These are phyloP conservation scores for Azorinus chamasolen DNA, from an alignment of 2,888 invertebrate genomes.

Conservation along the genomic window DNA sequence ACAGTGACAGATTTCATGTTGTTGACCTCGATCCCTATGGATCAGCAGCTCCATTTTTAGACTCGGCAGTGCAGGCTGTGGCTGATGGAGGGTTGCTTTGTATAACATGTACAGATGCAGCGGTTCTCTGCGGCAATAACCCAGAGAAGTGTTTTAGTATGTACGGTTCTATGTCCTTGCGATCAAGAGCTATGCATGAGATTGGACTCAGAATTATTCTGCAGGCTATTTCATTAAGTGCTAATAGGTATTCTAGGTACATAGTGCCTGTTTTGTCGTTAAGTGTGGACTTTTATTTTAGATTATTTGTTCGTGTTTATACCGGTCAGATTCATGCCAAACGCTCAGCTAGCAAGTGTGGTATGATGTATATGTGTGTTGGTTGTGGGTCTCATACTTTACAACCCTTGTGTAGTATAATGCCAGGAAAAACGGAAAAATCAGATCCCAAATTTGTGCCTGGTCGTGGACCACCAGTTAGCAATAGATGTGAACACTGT, in stretches of 20 bases:
- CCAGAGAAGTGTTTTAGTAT: conserved; percentile 97
- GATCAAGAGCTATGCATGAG: conserved; percentile 94
- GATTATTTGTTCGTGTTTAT: conserved; percentile 95
- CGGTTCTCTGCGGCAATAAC: conserved; percentile 96
- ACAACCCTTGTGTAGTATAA: conserved; percentile 90
- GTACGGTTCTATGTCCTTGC: conserved; percentile 96
- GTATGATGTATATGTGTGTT: conserved; percentile 95
- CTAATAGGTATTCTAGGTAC: conserved; percentile 96
- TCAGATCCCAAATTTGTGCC: not conserved
- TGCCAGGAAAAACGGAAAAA: conserved; percentile 15
- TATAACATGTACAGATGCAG: conserved; percentile 99
- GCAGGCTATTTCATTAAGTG: conserved; percentile 95
- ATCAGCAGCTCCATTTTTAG: conserved; percentile 95
- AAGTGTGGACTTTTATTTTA: conserved; percentile 98
- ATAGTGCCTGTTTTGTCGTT: conserved; percentile 96
- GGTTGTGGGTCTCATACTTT: conserved; percentile 94
- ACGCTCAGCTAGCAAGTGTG: conserved; percentile 91
- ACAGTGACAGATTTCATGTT: conserved; percentile 92
- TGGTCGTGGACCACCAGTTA: conserved; percentile 88
- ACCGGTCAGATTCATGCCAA: conserved; percentile 95
- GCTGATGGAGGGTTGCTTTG: conserved; percentile 92
- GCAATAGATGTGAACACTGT: conserved; percentile 91
- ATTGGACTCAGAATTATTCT: conserved; percentile 97
- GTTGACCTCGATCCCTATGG: conserved; percentile 99
- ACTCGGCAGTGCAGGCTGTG: conserved; percentile 85